Evolutionary conservation across 2,888 invertebrate genomes (phyloP), one percentile per base, ranked within the genome.

Genomic region (Eupithecia centaureata): DNA sequence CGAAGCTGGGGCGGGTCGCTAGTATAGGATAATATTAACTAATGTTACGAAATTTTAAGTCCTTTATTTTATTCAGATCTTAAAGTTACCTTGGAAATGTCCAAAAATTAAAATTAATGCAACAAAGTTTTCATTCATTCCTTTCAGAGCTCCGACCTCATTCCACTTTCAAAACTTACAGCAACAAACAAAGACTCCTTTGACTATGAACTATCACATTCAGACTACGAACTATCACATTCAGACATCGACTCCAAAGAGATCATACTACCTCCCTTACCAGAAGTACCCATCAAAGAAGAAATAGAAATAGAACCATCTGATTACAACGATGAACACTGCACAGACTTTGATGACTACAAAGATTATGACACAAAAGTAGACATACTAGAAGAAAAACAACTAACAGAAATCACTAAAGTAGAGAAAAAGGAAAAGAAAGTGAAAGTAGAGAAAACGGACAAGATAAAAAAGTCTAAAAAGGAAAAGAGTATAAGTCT

Each of bases 121-220:
- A n/a, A n/a, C n/a, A n/a, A n/a, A n/a, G n/a, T n/a, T n/a, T n/a
- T n/a, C n/a, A n/a, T n/a, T 33, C 4, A 12, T 52, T 33, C 5
- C 22, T 62, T 70, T 2, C 66, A 75, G 75, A 57, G 63, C 13
- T 22, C 66, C 1, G 63, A 66, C 7, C 32, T 66, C 8, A 25
- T 22, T 4, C 35, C 73, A 0, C 47, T 75, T 1, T 72, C 75
- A 28, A 75, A 65, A 61, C 71, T 75, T 15, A 25, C 68, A 27
- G 62, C 33, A 0, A 52, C 59, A 12, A 67, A 52, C n/a, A 75
- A 72, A 60, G 52, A 69, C 27, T 52, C 56, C 25, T 72, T 56
- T 15, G 75, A 75, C 51, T 52, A 57, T 38, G 73, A 73, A 13
- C 57, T 57, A 32, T 18, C 28, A 57, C n/a, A 57, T 5, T 18